Percentiles rank a stretch among this genome's conserved stretches.
Conservation (phyloP, 2,113 vertebrate species). For the Podarcis muralis region DNA sequence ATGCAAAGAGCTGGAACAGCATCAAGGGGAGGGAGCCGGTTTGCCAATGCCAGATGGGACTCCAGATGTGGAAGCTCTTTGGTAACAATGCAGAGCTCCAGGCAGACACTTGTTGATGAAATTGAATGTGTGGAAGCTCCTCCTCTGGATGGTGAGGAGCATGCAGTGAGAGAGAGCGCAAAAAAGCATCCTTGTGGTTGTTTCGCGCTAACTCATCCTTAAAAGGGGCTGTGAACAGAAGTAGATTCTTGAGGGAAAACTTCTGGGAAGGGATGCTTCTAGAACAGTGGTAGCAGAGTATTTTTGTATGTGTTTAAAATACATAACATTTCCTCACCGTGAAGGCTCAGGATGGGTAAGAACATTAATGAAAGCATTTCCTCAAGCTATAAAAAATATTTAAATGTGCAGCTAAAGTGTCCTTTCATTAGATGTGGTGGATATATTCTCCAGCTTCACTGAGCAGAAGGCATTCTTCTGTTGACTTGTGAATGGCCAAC, state of each 20-base stretch:
- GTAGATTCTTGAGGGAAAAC: not conserved
- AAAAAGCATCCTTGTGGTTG: not conserved
- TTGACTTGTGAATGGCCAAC: not conserved
- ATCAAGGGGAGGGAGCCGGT: not conserved
- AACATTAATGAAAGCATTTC: not conserved
- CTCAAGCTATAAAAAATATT: not conserved
- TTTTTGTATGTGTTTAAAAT: not conserved
- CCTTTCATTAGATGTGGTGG: not conserved
- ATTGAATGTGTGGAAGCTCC: fast-evolving
- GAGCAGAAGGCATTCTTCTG: not conserved
- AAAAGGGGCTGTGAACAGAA: not conserved
- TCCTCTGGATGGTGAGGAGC: not conserved
- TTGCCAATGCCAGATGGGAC: not conserved
- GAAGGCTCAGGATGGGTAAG: not conserved
- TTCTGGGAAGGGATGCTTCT: not conserved
- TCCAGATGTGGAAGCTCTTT: not conserved
- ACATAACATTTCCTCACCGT: not conserved
- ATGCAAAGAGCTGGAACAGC: no score
- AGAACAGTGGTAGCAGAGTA: not conserved
- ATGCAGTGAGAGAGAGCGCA: fast-evolving
- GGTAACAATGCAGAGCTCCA: not conserved
- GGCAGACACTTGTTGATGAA: not conserved
- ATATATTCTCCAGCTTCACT: not conserved
- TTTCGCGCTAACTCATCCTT: not conserved
- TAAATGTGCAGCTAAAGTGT: not conserved